A percentile compares a stretch with the other conserved stretches of the same genome.
phyloP scores from a whole-genome alignment of 2,113 vertebrate genomes.

The Melanerpes aurifrons region DNA sequence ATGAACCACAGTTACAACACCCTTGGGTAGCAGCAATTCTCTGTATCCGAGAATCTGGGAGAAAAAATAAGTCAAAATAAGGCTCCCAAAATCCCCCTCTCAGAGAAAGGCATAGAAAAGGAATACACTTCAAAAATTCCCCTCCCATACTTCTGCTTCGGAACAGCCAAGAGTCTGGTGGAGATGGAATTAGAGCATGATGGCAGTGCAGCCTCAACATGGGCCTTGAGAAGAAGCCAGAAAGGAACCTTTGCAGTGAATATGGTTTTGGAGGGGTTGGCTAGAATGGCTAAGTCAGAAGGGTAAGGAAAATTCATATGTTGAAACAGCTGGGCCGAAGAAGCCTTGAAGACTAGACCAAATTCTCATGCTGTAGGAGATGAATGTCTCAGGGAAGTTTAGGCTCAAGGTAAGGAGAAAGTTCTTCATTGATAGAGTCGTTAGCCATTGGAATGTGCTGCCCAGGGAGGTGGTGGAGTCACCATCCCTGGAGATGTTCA shows the following conservation, averaged over 20 bases:
- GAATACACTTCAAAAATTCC: background rate
- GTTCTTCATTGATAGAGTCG: too few relatives aligned
- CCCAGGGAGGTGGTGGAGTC: too few relatives aligned
- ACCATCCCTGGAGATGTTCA: too few relatives aligned
- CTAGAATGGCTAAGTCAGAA: background rate
- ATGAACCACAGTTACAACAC: background rate
- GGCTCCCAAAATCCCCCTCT: background rate
- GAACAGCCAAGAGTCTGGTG: background rate
- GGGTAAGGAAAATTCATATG: accelerated
- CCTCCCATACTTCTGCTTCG: background rate
- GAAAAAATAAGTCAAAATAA: background rate
- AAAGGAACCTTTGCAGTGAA: background rate
- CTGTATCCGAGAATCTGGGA: background rate
- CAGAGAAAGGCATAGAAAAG: background rate
- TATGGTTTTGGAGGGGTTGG: background rate
- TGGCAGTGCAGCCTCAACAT: accelerated
- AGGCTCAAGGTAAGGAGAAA: too few relatives aligned
- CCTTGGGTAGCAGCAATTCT: background rate
- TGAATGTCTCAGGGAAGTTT: too few relatives aligned
- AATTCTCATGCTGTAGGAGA: background rate
- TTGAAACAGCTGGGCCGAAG: background rate
- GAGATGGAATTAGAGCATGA: background rate
- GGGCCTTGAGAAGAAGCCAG: background rate
- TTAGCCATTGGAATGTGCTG: too few relatives aligned
- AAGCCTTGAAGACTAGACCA: background rate